Percentiles rank a stretch among this genome's conserved stretches.
Evolutionary conservation across 2,888 invertebrate species (phyloP).

Genomic region (Dyspetes luteomarginatus): DNA sequence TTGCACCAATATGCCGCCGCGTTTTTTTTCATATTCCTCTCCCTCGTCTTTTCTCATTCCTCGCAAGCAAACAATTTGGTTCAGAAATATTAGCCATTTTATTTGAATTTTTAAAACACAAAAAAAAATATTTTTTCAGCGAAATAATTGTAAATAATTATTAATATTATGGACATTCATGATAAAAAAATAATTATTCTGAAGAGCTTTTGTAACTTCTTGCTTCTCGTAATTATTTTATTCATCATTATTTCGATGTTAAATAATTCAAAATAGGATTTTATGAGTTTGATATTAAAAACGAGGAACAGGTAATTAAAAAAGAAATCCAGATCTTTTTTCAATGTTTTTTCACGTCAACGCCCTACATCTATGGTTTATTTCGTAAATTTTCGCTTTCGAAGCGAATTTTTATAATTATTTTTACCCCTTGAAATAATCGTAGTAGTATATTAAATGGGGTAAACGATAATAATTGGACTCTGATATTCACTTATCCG

Average conservation of each 20-base stretch:
- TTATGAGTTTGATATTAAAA: too few relatives aligned
- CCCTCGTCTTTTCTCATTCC: conserved; percentile 20
- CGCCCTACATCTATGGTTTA: background rate
- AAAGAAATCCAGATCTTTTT: background rate
- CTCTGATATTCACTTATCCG: conserved; percentile 3
- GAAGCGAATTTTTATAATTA: conserved; percentile 45
- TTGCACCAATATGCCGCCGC: conserved; percentile 66
- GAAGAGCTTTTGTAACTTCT: background rate
- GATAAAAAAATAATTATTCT: too few relatives aligned
- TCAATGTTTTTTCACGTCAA: background rate
- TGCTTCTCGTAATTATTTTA: background rate
- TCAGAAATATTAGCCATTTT: background rate
- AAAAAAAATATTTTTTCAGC: background rate
- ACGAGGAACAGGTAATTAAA: too few relatives aligned
- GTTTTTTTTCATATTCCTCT: conserved; percentile 33
- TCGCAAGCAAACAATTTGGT: conserved; percentile 21
- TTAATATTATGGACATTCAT: background rate
- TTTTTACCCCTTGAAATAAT: background rate
- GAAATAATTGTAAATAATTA: background rate
- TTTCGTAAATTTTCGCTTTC: background rate
- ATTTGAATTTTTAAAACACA: background rate
- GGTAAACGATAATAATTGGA: conserved; percentile 44
- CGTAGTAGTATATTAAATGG: background rate
- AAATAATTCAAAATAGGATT: too few relatives aligned
- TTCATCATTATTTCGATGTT: too few relatives aligned